Evolutionary conservation across 2,888 invertebrate genomes (phyloP).

Genomic region (Aelia acuminata): DNA sequence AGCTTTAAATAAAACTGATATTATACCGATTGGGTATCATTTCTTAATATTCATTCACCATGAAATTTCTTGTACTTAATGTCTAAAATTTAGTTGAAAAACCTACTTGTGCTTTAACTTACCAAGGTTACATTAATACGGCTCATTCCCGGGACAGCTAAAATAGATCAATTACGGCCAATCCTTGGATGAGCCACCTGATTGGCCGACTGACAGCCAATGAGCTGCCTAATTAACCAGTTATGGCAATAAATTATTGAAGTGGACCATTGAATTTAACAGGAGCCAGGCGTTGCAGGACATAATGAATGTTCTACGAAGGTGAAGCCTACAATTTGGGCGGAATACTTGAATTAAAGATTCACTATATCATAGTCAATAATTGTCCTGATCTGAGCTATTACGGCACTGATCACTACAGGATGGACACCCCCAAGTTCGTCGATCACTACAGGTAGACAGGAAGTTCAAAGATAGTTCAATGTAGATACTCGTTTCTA

Average conservation of each 20-base stretch:
- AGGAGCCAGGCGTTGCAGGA: slow-evolving; percentile 17
- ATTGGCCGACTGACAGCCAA: slow-evolving; percentile 37
- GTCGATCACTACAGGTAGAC: slow-evolving; percentile 16
- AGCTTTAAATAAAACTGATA: no score
- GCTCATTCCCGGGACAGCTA: neutral
- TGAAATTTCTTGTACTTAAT: neutral
- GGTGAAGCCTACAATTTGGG: slow-evolving; percentile 39
- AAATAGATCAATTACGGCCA: slow-evolving; percentile 9
- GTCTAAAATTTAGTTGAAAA: neutral
- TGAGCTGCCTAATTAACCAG: slow-evolving; percentile 44
- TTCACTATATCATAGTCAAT: slow-evolving; percentile 27
- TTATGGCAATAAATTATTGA: slow-evolving; percentile 26
- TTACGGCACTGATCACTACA: neutral
- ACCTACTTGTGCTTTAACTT: neutral
- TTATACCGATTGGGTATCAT: no score
- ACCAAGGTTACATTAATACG: neutral
- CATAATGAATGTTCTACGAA: slow-evolving; percentile 30
- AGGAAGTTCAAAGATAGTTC: neutral
- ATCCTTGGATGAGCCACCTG: neutral
- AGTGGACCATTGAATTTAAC: neutral
- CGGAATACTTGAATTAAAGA: slow-evolving; percentile 26
- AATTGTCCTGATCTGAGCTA: neutral
- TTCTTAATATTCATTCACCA: no score
- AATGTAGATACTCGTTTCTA: neutral
- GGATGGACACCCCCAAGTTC: slow-evolving; percentile 13